Evolutionary conservation across 2,797 vertebrate species (phyloP), one percentile per base, ranked within the genome.

Genomic region (Sebastolobus alascanus): DNA sequence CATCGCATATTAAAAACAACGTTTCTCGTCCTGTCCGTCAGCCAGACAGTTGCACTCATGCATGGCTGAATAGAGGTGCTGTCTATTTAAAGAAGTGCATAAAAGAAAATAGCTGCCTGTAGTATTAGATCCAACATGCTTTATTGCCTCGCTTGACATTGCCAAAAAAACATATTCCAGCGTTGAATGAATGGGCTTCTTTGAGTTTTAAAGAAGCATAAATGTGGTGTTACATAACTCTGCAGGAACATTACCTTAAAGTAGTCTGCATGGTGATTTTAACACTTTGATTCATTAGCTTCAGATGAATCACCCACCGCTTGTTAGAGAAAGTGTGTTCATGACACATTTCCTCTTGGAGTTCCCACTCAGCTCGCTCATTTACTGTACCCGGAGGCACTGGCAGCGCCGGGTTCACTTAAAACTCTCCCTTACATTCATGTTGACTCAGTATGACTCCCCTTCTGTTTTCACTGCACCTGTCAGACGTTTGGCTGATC

Each of bases 281-380:
- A 86, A 73, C 73, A 59, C 70, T 70, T 82, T 91, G 88, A 91
- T 90, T 93, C 85, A 89, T 92, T 87, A 84, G 67, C 69, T 80
- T 82, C 27, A 74, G 80, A 90, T 90, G 90, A 94, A 89, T 93
- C 92, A 92, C 84, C 84, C 84, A 83, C 82, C 73, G 77, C 92
- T 89, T 86, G 90, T 92, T 89, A 90, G 85, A 73, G 80, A 93
- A 87, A 90, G 88, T 89, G 83, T 78, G 86, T 87, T 73, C 74
- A 80, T 93, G 93, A 95, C 94, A 94, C 92, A 87, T 92, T 94
- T 94, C 89, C 93, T 91, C 77, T 87, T 79, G 77, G 87, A 92
- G 79, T 92, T 88, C 88, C 87, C 90, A 68, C 86, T 91, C 78
- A 77, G 70, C 80, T 80, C 80, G 66, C 69, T 92, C 89, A 71